Conservation (phyloP, 1,140 invertebrate genomes). For the Cotesia typhae region DNA sequence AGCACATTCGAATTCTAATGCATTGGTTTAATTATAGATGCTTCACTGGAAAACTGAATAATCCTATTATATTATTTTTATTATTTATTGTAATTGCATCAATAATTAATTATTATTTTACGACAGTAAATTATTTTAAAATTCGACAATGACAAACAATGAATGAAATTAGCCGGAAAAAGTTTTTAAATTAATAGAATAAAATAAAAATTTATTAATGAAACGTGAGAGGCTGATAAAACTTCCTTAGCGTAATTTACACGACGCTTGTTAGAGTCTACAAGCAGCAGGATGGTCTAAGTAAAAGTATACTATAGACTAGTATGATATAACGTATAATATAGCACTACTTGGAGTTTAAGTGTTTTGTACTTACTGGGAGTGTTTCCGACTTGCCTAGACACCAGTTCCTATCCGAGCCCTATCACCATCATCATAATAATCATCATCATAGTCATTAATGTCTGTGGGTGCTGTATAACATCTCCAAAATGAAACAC, state of each 20-base stretch:
- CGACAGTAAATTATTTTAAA: background rate
- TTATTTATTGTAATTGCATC: background rate
- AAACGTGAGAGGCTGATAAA: background rate
- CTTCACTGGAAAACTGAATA: background rate
- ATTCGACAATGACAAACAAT: too few species aligned
- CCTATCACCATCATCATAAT: background rate
- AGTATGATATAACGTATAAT: background rate
- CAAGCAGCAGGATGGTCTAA: background rate
- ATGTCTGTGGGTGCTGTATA: background rate
- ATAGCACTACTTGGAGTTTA: too few species aligned
- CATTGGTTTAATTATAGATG: constrained; percentile 21
- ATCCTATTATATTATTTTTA: background rate
- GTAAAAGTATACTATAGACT: background rate
- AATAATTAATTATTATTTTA: constrained; percentile 11
- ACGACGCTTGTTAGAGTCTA: background rate
- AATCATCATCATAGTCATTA: too few species aligned
- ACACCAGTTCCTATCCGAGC: constrained; percentile 33
- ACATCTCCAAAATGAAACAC: constrained; percentile 13
- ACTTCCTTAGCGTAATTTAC: constrained; percentile 1
- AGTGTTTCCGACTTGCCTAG: constrained; percentile 40
- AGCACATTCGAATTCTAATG: constrained; percentile 32
- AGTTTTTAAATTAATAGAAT: too few species aligned
- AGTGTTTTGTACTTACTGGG: constrained; percentile 39
- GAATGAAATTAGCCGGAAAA: background rate
- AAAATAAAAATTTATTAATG: background rate